A percentile compares a stretch with the other conserved stretches of the same genome.
These are phyloP conservation scores for Hololepta plana DNA, from an alignment of 2,888 invertebrate genomes.

Conservation along the genomic window DNA sequence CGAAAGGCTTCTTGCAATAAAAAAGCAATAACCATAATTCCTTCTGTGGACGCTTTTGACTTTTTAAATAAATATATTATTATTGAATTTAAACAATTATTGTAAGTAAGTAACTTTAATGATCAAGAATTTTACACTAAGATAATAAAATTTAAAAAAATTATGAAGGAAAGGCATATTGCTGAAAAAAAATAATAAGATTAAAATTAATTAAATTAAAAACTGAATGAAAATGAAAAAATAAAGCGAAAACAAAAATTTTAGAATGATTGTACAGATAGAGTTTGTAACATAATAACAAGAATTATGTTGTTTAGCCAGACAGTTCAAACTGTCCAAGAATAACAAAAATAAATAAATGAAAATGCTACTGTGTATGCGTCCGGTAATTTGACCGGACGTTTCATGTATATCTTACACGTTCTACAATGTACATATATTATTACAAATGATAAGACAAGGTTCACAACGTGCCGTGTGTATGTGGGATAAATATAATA, in stretches of 20 bases:
- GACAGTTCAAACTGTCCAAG: slow-evolving; percentile 10
- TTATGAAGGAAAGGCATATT: no score
- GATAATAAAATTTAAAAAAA: no score
- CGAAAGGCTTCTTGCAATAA: slow-evolving; percentile 35
- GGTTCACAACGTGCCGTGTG: slow-evolving; percentile 84
- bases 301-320: slow-evolving; percentile 26
- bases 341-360: slow-evolving; percentile 4
- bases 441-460: slow-evolving; percentile 67
- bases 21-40: slow-evolving; percentile 35
- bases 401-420: slow-evolving; percentile 53
- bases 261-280: slow-evolving; percentile 31
- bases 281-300: slow-evolving; percentile 27
- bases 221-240: slow-evolving; percentile 7
- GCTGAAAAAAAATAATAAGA: no score
- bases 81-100: slow-evolving; percentile 15
- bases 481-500: slow-evolving; percentile 76
- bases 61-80: slow-evolving; percentile 28
- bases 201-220: slow-evolving; percentile 2
- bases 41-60: slow-evolving; percentile 34
- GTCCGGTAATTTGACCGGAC: slow-evolving; percentile 26
- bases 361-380: slow-evolving; percentile 2
- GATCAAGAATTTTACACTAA: slow-evolving; percentile 33
- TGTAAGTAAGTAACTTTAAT: slow-evolving; percentile 26
- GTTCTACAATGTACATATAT: slow-evolving; percentile 54
- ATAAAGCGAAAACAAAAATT: slow-evolving; percentile 7